phyloP scores from a whole-genome alignment of 2,113 vertebrate species.

The Carassius auratus region DNA sequence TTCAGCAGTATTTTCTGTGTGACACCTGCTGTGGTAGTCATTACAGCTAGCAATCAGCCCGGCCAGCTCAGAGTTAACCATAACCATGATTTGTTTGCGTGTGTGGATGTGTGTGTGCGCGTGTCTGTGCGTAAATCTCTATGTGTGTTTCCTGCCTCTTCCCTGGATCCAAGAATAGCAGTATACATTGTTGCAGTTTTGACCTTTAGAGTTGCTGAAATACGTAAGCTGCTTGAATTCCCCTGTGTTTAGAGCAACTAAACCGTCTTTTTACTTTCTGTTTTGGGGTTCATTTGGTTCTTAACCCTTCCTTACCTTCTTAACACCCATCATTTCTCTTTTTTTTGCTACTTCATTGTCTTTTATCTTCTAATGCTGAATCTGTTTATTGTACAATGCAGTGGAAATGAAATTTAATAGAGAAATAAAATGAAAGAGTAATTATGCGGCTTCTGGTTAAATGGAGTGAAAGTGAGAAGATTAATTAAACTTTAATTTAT shows the following conservation, averaged over 20 bases:
- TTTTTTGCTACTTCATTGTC: neutral
- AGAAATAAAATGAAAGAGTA: neutral
- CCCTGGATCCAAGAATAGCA: slow-evolving; percentile 73
- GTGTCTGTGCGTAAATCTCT: slow-evolving; percentile 47
- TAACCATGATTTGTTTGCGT: slow-evolving; percentile 39
- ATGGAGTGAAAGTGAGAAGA: neutral
- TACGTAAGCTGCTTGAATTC: neutral
- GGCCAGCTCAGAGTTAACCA: slow-evolving; percentile 41
- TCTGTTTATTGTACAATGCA: neutral
- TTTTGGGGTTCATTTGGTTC: slow-evolving; percentile 21
- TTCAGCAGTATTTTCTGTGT: slow-evolving; percentile 46
- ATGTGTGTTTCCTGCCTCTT: slow-evolving; percentile 20
- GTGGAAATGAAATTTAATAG: neutral
- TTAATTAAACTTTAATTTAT: neutral
- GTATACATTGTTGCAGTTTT: slow-evolving; percentile 73
- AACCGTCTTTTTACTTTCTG: neutral
- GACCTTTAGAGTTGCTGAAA: slow-evolving; percentile 59
- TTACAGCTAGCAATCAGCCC: slow-evolving; percentile 42
- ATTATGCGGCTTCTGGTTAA: neutral
- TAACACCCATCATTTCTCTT: neutral
- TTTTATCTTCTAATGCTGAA: neutral
- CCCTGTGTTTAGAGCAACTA: neutral
- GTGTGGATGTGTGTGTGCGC: slow-evolving; percentile 50
- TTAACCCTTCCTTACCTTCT: neutral
- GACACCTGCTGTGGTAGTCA: slow-evolving; percentile 41